These are phyloP conservation scores for Cephus cinctus DNA, from an alignment of 1,140 invertebrate species.

Conservation along the genomic window DNA sequence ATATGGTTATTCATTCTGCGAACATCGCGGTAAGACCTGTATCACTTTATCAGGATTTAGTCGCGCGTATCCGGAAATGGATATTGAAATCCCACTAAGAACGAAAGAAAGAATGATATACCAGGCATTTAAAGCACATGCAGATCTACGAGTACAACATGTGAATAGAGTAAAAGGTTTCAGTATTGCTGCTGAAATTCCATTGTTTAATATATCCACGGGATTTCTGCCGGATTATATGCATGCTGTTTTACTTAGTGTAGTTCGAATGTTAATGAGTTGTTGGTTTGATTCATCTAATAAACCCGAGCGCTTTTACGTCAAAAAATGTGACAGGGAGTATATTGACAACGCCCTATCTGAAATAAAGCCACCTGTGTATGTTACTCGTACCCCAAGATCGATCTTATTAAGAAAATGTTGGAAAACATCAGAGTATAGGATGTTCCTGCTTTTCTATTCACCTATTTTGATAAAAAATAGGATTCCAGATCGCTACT, in stretches of 20 bases:
- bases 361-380: constrained; percentile 11
- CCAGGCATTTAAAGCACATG: constrained; percentile 3
- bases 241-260: constrained; percentile 13
- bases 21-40: constrained; percentile 11
- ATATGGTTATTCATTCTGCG: constrained; percentile 12
- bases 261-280: constrained; percentile 7
- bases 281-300: constrained; percentile 10
- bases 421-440: constrained; percentile 15
- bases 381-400: constrained; percentile 12
- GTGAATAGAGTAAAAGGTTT: constrained; percentile 9
- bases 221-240: constrained; percentile 15
- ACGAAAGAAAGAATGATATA: constrained; percentile 1
- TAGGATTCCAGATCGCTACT: background rate
- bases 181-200: constrained; percentile 4
- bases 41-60: background rate
- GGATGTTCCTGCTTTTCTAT: constrained; percentile 6
- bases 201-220: constrained; percentile 1
- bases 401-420: constrained; percentile 1
- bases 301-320: constrained; percentile 6
- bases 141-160: constrained; percentile 2
- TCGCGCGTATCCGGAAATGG: background rate
- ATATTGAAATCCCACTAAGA: constrained; percentile 1
- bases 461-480: background rate
- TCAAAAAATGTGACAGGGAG: constrained; percentile 7
- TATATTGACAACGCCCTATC: background rate